Conservation (phyloP, 2,113 vertebrate genomes). For the Gallinago media region DNA sequence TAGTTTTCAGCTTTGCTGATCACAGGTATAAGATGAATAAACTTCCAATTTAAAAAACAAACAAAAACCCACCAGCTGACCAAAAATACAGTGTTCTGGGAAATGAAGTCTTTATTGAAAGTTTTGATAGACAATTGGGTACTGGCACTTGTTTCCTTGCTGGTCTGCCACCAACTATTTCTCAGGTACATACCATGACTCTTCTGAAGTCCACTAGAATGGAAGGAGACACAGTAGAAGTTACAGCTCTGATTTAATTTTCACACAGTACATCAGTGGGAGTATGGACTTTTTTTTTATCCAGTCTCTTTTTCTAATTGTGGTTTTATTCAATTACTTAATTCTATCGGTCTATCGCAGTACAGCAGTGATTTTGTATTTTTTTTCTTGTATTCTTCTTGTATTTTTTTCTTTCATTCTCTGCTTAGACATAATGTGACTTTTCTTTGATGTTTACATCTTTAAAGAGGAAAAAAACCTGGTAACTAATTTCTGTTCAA, state of each 20-base stretch:
- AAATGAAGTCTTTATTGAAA: not conserved
- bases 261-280: not conserved
- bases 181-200: not conserved
- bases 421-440: not conserved
- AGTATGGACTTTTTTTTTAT: not conserved
- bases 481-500: not conserved
- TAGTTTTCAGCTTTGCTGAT: not conserved
- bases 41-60: not conserved
- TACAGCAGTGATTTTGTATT: not conserved
- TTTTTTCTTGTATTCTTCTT: too few relatives aligned
- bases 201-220: not conserved
- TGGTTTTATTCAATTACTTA: not conserved
- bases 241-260: not conserved
- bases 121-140: not conserved
- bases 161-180: not conserved
- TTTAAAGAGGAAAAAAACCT: not conserved
- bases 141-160: not conserved
- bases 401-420: not conserved
- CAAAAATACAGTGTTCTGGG: rapidly evolving
- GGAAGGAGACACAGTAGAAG: not conserved
- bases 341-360: not conserved
- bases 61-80: not conserved
- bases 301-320: not conserved
- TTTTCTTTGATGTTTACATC: not conserved
- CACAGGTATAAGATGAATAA: not conserved